These are phyloP conservation scores for Mionectes olivaceus DNA, from an alignment of 2,797 vertebrate genomes.

Conservation along the genomic window DNA sequence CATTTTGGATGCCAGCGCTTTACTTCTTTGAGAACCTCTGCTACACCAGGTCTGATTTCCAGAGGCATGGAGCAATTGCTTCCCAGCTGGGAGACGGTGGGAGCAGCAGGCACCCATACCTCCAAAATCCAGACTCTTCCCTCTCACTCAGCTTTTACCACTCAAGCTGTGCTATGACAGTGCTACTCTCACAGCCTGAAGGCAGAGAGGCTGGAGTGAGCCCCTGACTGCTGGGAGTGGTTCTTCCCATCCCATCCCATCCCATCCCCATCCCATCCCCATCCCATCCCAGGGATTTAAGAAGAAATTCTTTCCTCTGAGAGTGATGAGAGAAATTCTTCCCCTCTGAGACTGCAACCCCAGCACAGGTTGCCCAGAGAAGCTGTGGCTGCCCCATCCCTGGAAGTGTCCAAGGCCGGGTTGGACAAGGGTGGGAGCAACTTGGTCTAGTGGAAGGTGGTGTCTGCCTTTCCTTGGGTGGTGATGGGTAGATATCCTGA, in stretches of 20 bases:
- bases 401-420: background rate
- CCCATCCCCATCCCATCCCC: background rate
- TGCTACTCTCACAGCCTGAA: background rate
- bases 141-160: background rate
- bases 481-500: background rate
- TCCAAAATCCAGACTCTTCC: background rate
- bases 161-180: background rate
- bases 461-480: background rate
- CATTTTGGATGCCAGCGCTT: background rate
- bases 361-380: background rate
- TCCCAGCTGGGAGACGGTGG: background rate
- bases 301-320: background rate
- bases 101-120: background rate
- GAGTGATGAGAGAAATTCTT: background rate
- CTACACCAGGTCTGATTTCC: background rate
- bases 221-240: background rate
- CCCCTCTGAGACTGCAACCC: no score
- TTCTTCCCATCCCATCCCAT: background rate
- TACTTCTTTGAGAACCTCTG: background rate
- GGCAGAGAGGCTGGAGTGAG: background rate
- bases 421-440: background rate
- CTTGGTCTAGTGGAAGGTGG: background rate
- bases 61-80: background rate
- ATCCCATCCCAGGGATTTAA: background rate
- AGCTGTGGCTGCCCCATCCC: background rate